phyloP scores from a whole-genome alignment of 2,888 invertebrate species.

The Folsomia manolachei region DNA sequence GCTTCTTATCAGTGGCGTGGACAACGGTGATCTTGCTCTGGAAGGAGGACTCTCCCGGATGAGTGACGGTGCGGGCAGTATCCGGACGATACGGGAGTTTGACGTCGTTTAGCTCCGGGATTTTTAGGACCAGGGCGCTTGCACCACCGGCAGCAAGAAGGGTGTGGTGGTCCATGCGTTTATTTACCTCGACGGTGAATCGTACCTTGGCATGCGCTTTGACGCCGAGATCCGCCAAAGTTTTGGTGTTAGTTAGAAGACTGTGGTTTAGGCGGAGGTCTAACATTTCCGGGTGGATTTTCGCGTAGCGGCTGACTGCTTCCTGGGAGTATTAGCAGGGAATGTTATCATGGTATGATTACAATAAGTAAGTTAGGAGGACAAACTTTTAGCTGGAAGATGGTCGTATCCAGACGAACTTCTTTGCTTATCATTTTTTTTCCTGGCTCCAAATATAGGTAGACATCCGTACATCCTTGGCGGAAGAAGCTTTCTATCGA shows the following conservation, averaged over 20 bases:
- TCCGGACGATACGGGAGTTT: constrained; percentile 21
- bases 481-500: constrained; percentile 45
- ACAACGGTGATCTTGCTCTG: constrained; percentile 64
- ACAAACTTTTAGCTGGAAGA: constrained; percentile 40
- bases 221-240: constrained; percentile 38
- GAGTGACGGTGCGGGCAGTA: constrained; percentile 56
- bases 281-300: constrained; percentile 41
- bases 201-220: constrained; percentile 34
- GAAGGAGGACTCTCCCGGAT: no score
- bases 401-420: constrained; percentile 42
- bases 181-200: constrained; percentile 45
- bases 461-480: constrained; percentile 34
- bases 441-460: constrained; percentile 41
- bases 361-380: no score
- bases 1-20: constrained; percentile 65
- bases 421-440: constrained; percentile 41
- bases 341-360: no score
- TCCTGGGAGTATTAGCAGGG: no score
- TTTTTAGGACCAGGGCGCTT: background rate
- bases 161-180: constrained; percentile 33
- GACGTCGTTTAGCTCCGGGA: constrained; percentile 10
- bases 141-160: constrained; percentile 38
- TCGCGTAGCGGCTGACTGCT: constrained; percentile 38
- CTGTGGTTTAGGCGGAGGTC: constrained; percentile 41
- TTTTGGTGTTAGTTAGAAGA: constrained; percentile 40